These are phyloP conservation scores for Phrynocephalus forsythii DNA, from an alignment of 2,797 vertebrate species.

Conservation along the genomic window DNA sequence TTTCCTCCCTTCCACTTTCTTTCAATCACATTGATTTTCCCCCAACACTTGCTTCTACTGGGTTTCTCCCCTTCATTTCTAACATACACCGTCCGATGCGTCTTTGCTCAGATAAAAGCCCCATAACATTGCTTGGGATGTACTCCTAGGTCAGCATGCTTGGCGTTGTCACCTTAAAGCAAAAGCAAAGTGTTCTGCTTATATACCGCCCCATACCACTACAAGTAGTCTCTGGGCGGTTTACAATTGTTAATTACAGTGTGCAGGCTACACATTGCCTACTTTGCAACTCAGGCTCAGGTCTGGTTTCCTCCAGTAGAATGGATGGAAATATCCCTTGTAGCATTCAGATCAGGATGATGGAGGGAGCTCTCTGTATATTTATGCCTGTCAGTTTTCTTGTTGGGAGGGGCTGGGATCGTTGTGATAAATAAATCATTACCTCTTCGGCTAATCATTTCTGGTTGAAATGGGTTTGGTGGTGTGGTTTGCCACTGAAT, in stretches of 20 bases:
- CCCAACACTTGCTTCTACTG: not conserved
- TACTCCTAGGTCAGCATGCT: not conserved
- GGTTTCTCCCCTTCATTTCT: slow-evolving; percentile 51
- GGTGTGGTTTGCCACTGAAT: not conserved
- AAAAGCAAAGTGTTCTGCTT: no score
- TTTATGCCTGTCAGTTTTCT: slow-evolving; percentile 10
- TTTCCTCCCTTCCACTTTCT: not conserved
- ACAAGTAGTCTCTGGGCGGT: no score
- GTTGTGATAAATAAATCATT: not conserved
- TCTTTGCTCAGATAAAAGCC: slow-evolving; percentile 4
- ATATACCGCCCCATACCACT: no score
- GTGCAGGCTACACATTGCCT: no score
- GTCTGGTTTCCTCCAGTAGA: slow-evolving; percentile 39
- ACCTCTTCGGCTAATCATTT: slow-evolving; percentile 18
- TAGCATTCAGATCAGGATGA: not conserved
- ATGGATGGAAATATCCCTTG: not conserved
- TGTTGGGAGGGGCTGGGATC: not conserved
- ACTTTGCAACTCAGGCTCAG: slow-evolving; percentile 34
- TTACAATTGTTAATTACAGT: no score
- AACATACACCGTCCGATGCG: not conserved
- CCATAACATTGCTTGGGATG: not conserved
- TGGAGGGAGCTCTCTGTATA: not conserved
- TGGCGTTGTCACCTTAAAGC: slow-evolving; percentile 20
- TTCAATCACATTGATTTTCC: not conserved
- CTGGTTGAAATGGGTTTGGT: not conserved